phyloP scores from a whole-genome alignment of 2,888 invertebrate genomes.

The Polyploca ridens region DNA sequence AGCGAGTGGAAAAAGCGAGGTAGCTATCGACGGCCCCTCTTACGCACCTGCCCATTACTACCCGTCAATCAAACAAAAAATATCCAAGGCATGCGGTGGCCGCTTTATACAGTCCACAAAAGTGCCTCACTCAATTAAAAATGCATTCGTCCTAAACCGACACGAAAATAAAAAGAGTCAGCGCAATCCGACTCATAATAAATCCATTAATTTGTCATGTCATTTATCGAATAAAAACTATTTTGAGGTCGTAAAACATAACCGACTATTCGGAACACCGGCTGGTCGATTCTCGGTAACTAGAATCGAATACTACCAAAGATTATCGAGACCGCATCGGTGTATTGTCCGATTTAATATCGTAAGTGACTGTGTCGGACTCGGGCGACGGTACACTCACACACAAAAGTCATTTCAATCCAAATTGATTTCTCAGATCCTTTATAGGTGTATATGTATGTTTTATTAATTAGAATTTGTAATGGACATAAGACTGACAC shows the following conservation, averaged over 20 bases:
- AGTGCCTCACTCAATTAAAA: slow-evolving; percentile 84
- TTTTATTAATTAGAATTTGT: not conserved
- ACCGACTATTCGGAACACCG: slow-evolving; percentile 57
- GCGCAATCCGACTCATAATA: slow-evolving; percentile 80
- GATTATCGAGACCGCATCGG: slow-evolving; percentile 70
- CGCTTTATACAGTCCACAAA: slow-evolving; percentile 82
- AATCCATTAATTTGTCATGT: slow-evolving; percentile 85
- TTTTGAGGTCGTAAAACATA: slow-evolving; percentile 63
- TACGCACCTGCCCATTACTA: slow-evolving; percentile 83
- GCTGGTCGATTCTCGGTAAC: slow-evolving; percentile 68
- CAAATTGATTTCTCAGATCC: slow-evolving; percentile 8
- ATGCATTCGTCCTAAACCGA: slow-evolving; percentile 82
- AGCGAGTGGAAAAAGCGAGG: slow-evolving; percentile 75
- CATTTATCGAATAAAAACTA: slow-evolving; percentile 74
- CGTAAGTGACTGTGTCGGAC: slow-evolving; percentile 67
- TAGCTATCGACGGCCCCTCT: slow-evolving; percentile 73
- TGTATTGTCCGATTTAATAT: slow-evolving; percentile 75
- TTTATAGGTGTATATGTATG: not conserved
- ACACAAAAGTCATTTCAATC: slow-evolving; percentile 38
- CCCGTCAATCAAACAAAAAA: slow-evolving; percentile 84
- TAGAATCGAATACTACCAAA: slow-evolving; percentile 69
- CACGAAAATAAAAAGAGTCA: slow-evolving; percentile 71
- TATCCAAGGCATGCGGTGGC: slow-evolving; percentile 78
- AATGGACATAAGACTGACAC: not conserved
- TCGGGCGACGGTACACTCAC: slow-evolving; percentile 48